These are phyloP conservation scores for Hydropotes inermis DNA, from an alignment of 2,113 vertebrate species.

Conservation along the genomic window DNA sequence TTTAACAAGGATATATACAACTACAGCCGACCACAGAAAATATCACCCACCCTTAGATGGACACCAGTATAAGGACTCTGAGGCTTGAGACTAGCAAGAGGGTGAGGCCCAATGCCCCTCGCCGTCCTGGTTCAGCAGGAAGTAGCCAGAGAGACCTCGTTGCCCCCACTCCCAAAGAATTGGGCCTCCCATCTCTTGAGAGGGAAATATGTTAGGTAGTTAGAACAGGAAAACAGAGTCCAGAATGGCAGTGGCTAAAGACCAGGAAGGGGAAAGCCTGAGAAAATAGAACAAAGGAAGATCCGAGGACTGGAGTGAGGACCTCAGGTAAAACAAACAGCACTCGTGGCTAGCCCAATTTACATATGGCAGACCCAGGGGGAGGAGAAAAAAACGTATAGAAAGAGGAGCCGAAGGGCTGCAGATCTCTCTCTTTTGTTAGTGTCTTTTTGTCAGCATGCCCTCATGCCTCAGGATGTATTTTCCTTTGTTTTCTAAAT, in stretches of 20 bases:
- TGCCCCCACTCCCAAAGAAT: not conserved
- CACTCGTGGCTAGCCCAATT: not conserved
- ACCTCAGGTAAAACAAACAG: not conserved
- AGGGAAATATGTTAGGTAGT: not conserved
- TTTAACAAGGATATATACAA: not conserved
- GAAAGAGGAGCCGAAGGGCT: not conserved
- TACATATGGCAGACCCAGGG: not conserved
- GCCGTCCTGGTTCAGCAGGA: not conserved
- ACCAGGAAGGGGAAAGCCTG: not conserved
- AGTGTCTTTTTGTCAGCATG: not conserved
- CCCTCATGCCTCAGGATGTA: not conserved
- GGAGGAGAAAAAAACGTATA: not conserved
- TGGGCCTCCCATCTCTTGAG: not conserved
- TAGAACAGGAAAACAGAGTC: not conserved
- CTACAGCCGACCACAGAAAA: not conserved
- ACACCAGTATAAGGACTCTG: not conserved
- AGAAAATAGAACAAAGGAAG: not conserved
- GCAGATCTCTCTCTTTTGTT: not conserved
- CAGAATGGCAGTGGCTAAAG: not conserved
- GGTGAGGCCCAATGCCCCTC: not conserved
- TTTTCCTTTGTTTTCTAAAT: not conserved
- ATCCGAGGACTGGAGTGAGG: not conserved
- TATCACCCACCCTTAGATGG: not conserved
- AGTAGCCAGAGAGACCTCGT: not conserved
- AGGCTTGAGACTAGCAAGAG: not conserved